A percentile compares a stretch with the other conserved stretches of the same genome.
Evolutionary conservation across 37 sponge, comb jelly and placozoan species (phyloP).

Genomic region (Bolinopsis microptera): DNA sequence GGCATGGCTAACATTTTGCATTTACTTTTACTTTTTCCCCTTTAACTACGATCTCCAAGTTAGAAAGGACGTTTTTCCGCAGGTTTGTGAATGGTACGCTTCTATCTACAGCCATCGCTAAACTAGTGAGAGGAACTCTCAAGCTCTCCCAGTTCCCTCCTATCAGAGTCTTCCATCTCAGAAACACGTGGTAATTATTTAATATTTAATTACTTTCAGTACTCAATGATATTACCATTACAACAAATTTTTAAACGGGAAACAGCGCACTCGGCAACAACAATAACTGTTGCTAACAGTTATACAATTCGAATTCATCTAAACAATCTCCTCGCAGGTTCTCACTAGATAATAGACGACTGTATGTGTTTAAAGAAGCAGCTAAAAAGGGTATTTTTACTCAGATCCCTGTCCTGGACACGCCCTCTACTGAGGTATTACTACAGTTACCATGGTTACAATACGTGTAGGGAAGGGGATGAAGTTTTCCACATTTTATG

Average conservation of each 20-base stretch:
- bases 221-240: too few species aligned
- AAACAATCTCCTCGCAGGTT: slow-evolving; percentile 23
- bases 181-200: slow-evolving; percentile 43
- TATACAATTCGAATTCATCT: too few species aligned
- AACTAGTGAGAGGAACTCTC: slow-evolving; percentile 33
- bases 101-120: slow-evolving; percentile 44
- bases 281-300: too few species aligned
- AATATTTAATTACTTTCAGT: too few species aligned
- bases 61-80: neutral
- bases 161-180: slow-evolving; percentile 25
- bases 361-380: slow-evolving; percentile 61
- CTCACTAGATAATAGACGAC: slow-evolving; percentile 36
- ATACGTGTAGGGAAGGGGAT: too few species aligned
- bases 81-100: slow-evolving; percentile 44
- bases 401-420: slow-evolving; percentile 10
- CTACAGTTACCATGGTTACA: too few species aligned
- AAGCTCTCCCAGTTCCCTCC: slow-evolving; percentile 2
- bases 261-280: too few species aligned
- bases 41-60: neutral
- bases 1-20: neutral
- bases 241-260: too few species aligned
- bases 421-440: slow-evolving; percentile 6
- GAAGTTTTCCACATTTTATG: too few species aligned
- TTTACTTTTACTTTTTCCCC: neutral
- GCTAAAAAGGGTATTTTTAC: slow-evolving; percentile 44